Evolutionary conservation across 2,113 vertebrate species (phyloP).

Genomic region (Nerophis lumbriciformis): DNA sequence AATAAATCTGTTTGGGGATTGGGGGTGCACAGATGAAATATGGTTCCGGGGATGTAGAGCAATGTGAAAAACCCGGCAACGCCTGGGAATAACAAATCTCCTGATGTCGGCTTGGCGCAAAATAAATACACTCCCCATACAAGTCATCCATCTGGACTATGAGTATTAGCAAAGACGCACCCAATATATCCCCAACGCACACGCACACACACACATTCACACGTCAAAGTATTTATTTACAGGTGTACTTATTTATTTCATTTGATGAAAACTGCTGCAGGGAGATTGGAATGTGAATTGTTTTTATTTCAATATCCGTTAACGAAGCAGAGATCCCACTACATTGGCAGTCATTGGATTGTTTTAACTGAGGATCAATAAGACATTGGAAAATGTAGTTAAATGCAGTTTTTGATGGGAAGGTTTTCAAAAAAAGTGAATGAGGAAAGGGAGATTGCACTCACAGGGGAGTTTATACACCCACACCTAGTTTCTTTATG

Average conservation of each 20-base stretch:
- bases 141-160: slow-evolving; percentile 76
- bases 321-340: slow-evolving; percentile 26
- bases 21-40: slow-evolving; percentile 76
- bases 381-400: background rate
- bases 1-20: slow-evolving; percentile 80
- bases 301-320: slow-evolving; percentile 15
- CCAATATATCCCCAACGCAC: slow-evolving; percentile 54
- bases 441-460: background rate
- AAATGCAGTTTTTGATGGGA: background rate
- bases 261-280: slow-evolving; percentile 54
- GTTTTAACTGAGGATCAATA: too few species aligned
- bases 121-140: slow-evolving; percentile 74
- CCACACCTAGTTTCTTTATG: background rate
- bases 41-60: slow-evolving; percentile 76
- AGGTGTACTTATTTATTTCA: slow-evolving; percentile 61
- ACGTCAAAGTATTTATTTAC: slow-evolving; percentile 54
- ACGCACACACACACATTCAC: slow-evolving; percentile 8
- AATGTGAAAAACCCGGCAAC: slow-evolving; percentile 77
- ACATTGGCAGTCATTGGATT: background rate
- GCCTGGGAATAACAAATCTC: slow-evolving; percentile 78
- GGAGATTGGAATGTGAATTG: slow-evolving; percentile 31
- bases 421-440: background rate
- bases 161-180: slow-evolving; percentile 71
- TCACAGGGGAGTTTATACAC: background rate
- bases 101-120: slow-evolving; percentile 67